These are phyloP conservation scores for Biston stratarius DNA, from an alignment of 2,888 invertebrate species.

Conservation along the genomic window DNA sequence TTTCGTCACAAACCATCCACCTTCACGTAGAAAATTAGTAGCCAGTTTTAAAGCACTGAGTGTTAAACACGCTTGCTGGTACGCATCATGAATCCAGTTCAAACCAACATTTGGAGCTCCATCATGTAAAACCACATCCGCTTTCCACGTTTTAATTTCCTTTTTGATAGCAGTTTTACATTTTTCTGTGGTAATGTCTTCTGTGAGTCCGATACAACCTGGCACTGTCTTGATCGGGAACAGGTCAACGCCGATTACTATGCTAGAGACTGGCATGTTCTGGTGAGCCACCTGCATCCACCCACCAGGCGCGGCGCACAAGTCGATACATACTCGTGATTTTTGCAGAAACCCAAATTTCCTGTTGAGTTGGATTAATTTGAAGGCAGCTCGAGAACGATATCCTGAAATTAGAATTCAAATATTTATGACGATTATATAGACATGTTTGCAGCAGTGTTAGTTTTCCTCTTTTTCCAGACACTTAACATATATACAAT, in stretches of 20 bases:
- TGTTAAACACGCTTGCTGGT: slow-evolving; percentile 96
- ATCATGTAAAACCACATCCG: slow-evolving; percentile 98
- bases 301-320: slow-evolving; percentile 99
- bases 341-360: slow-evolving; percentile 98
- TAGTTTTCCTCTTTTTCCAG: not conserved
- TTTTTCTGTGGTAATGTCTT: slow-evolving; percentile 99
- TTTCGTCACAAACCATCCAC: slow-evolving; percentile 99
- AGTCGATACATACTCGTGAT: slow-evolving; percentile 97
- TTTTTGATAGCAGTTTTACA: slow-evolving; percentile 92
- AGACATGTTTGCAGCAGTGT: not conserved
- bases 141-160: slow-evolving; percentile 98
- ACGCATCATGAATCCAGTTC: slow-evolving; percentile 99
- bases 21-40: slow-evolving; percentile 94
- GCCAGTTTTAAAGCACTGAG: slow-evolving; percentile 97
- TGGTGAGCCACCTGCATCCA: slow-evolving; percentile 99
- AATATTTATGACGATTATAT: not conserved
- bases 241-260: slow-evolving; percentile 98
- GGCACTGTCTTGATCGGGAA: slow-evolving; percentile 95
- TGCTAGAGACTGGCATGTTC: slow-evolving; percentile 98
- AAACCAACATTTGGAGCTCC: slow-evolving; percentile 99
- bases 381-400: slow-evolving; percentile 99
- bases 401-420: slow-evolving; percentile 88
- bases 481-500: slow-evolving; percentile 3
- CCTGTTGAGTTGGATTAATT: slow-evolving; percentile 98
- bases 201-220: slow-evolving; percentile 95